A percentile compares a stretch with the other conserved stretches of the same genome.
These are phyloP conservation scores for Regulus satrapa DNA, from an alignment of 2,113 vertebrate species.

Conservation along the genomic window DNA sequence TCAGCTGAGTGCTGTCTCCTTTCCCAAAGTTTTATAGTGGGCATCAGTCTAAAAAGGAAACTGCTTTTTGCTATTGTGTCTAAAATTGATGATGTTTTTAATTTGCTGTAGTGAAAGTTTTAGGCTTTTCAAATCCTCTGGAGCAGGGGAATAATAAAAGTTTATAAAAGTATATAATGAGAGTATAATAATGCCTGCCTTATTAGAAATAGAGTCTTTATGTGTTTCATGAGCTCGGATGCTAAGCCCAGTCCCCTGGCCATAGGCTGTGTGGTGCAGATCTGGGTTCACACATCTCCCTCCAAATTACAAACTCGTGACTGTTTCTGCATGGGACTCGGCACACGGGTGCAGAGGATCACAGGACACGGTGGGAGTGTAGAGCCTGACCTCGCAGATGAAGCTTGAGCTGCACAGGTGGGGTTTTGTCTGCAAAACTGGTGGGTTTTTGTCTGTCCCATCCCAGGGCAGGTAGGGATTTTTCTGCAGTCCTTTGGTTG, in stretches of 20 bases:
- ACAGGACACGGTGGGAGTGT: accelerated
- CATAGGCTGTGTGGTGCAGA: neutral
- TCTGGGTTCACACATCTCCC: neutral
- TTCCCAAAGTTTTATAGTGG: neutral
- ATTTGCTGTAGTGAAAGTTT: neutral
- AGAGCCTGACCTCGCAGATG: accelerated
- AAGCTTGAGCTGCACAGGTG: neutral
- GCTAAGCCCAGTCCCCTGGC: accelerated
- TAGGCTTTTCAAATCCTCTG: neutral
- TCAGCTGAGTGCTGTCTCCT: accelerated
- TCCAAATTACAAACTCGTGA: accelerated
- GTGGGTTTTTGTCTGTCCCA: no score
- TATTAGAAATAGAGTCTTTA: neutral
- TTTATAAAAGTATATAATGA: neutral
- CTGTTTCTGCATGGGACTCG: accelerated
- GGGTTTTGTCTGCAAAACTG: no score
- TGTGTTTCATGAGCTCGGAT: accelerated
- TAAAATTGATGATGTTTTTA: neutral
- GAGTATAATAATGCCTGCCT: neutral
- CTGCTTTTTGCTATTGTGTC: neutral
- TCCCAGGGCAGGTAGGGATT: no score
- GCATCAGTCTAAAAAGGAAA: neutral
- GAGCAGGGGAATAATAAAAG: neutral
- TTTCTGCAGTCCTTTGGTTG: neutral
- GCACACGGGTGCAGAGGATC: accelerated